Percentiles rank a stretch among this genome's conserved stretches.
phyloP scores from a whole-genome alignment of 2,888 invertebrate genomes.

The Caenorhabditis sp. region DNA sequence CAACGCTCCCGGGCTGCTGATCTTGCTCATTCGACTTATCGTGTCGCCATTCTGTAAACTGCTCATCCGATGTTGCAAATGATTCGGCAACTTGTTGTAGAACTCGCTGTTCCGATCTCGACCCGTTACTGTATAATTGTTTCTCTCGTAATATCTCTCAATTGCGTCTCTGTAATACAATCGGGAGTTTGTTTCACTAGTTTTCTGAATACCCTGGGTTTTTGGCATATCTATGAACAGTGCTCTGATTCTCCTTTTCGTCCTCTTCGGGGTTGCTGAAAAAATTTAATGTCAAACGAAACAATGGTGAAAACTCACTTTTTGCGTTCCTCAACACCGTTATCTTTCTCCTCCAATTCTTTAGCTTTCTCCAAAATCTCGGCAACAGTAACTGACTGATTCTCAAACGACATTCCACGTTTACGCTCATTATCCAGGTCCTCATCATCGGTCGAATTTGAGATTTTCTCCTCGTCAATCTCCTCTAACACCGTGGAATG shows the following conservation, averaged over 20 bases:
- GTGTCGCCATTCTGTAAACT: conserved; percentile 5
- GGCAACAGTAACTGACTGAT: background rate
- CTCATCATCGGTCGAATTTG: background rate
- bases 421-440: background rate
- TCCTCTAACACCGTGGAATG: background rate
- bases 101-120: conserved; percentile 19
- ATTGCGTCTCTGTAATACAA: conserved; percentile 10
- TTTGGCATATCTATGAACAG: background rate
- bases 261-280: too few species aligned
- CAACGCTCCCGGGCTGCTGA: conserved; percentile 29
- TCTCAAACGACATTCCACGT: background rate
- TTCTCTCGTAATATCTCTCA: conserved; percentile 33
- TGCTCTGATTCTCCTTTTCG: background rate
- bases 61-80: conserved; percentile 24
- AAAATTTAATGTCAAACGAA: too few species aligned
- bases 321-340: background rate
- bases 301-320: background rate
- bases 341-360: background rate
- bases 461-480: background rate
- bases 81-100: conserved; percentile 26
- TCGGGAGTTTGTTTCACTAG: too few species aligned
- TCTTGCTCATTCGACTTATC: conserved; percentile 6
- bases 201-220: background rate
- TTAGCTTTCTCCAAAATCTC: background rate
- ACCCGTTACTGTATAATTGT: conserved; percentile 34